Conservation (phyloP, 2,888 invertebrate species). For the Neocrepidodera transversa region DNA sequence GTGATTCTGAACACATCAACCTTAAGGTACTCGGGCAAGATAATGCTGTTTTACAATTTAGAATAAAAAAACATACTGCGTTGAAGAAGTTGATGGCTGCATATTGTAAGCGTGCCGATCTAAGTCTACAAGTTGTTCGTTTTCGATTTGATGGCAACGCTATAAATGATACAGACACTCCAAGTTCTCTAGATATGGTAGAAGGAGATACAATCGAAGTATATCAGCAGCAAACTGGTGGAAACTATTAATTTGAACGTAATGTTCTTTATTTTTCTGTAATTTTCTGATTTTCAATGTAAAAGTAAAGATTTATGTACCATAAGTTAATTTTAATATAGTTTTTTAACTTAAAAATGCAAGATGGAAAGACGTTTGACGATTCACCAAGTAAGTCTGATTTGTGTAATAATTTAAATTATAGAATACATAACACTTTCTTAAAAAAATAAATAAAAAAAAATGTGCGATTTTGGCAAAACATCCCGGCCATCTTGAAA, state of each 20-base stretch:
- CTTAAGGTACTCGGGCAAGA: conserved; percentile 95
- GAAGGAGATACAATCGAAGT: conserved; percentile 96
- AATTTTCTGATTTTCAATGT: conserved; percentile 38
- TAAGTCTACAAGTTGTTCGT: conserved; percentile 88
- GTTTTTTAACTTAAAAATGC: conserved; percentile 28
- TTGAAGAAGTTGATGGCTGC: conserved; percentile 94
- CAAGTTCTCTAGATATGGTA: conserved; percentile 91
- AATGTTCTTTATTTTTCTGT: conserved; percentile 37
- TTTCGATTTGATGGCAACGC: conserved; percentile 94
- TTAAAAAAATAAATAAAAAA: too few species aligned
- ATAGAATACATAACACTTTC: conserved; percentile 37
- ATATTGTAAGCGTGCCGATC: conserved; percentile 92
- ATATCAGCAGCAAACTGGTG: conserved; percentile 94
- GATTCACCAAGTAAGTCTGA: conserved; percentile 34
- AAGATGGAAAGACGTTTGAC: conserved; percentile 13
- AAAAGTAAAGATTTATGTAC: conserved; percentile 49
- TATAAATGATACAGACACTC: conserved; percentile 90
- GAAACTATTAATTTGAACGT: conserved; percentile 57
- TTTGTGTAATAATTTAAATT: conserved; percentile 33
- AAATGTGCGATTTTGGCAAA: too few species aligned
- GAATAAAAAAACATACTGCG: conserved; percentile 96
- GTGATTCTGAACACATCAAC: conserved; percentile 88
- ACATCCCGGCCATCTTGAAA: too few species aligned
- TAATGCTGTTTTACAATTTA: conserved; percentile 94
- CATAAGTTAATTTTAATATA: conserved; percentile 47